A percentile compares a stretch with the other conserved stretches of the same genome.
Conservation (phyloP, 2,888 invertebrate species). For the Chymomyza procnemis region DNA sequence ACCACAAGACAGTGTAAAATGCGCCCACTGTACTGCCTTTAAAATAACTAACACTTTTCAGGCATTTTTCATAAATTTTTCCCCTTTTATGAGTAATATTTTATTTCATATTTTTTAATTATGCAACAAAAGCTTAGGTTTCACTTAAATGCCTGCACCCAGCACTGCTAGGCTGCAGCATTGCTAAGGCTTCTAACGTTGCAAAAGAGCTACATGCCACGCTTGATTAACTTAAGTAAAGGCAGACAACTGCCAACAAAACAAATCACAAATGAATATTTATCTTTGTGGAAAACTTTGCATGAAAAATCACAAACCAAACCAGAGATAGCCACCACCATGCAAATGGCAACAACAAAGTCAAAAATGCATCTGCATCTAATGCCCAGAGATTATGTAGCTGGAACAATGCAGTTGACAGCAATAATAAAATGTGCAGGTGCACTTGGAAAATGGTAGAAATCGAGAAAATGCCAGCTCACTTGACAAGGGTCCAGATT, state of each 20-base stretch:
- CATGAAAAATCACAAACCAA: conserved; percentile 24
- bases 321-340: background rate
- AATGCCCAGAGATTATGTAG: conserved; percentile 18
- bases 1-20: too few species aligned
- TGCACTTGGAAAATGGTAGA: conserved; percentile 29
- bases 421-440: conserved; percentile 71
- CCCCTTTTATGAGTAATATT: background rate
- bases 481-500: background rate
- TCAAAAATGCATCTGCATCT: conserved; percentile 48
- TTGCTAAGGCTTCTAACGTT: conserved; percentile 37
- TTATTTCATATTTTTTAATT: conserved; percentile 43
- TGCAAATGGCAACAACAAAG: conserved; percentile 21
- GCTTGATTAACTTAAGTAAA: conserved; percentile 28
- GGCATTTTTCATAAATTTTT: conserved; percentile 22
- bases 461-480: background rate
- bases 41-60: background rate
- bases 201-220: conserved; percentile 29
- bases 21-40: too few species aligned
- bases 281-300: conserved; percentile 37
- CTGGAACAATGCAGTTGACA: conserved; percentile 63
- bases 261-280: conserved; percentile 53
- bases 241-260: conserved; percentile 36
- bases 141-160: conserved; percentile 32
- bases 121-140: conserved; percentile 34
- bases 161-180: conserved; percentile 13